Evolutionary conservation across 1,140 invertebrate genomes (phyloP).

Genomic region (Trichogramma pretiosum): DNA sequence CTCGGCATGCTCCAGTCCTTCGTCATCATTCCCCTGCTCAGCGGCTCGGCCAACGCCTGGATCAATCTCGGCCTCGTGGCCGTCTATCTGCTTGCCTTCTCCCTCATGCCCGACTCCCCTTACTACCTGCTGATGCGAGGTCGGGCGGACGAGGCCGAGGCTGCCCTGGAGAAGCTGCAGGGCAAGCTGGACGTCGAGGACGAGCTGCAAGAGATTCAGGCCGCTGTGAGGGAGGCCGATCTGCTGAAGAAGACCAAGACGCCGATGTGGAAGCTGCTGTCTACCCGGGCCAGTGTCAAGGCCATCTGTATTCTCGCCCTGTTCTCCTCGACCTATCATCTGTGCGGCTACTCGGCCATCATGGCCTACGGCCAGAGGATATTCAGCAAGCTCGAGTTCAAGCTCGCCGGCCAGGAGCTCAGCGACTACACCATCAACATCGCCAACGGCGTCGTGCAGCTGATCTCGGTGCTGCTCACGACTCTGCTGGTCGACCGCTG

Average conservation of each 20-base stretch:
- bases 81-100: constrained; percentile 32
- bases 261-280: constrained; percentile 47
- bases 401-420: constrained; percentile 28
- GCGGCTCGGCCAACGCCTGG: constrained; percentile 23
- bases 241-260: constrained; percentile 19
- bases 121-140: constrained; percentile 21
- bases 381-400: constrained; percentile 54
- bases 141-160: constrained; percentile 20
- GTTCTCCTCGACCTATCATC: constrained; percentile 60
- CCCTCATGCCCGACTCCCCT: constrained; percentile 47
- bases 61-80: constrained; percentile 29
- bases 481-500: constrained; percentile 38
- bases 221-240: constrained; percentile 42
- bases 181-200: constrained; percentile 28
- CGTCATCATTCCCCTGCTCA: constrained; percentile 28
- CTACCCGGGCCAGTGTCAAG: constrained; percentile 48
- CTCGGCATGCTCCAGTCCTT: constrained; percentile 44
- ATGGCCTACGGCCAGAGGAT: constrained; percentile 64
- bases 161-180: constrained; percentile 20
- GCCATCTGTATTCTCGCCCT: constrained; percentile 56
- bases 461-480: constrained; percentile 29
- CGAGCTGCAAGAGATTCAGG: constrained; percentile 33
- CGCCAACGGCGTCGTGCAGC: constrained; percentile 45
- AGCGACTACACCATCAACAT: constrained; percentile 39
- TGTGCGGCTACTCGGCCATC: constrained; percentile 61